Evolutionary conservation across 2,113 vertebrate genomes (phyloP).

Genomic region (Bettongia penicillata): DNA sequence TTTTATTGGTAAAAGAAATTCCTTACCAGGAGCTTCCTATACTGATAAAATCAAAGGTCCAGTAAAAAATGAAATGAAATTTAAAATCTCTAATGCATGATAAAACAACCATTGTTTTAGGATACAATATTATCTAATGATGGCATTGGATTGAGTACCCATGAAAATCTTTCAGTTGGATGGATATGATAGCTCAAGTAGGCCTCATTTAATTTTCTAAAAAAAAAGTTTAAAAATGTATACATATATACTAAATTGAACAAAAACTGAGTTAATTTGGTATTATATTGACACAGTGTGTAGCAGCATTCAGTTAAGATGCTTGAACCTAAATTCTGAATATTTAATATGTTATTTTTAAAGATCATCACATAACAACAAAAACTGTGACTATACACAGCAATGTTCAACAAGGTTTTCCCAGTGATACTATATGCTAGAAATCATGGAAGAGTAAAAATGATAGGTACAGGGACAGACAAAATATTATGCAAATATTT

Average conservation of each 20-base stretch:
- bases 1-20: background rate
- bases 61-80: background rate
- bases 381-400: background rate
- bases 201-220: background rate
- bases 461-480: background rate
- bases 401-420: background rate
- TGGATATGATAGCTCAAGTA: background rate
- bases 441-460: background rate
- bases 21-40: background rate
- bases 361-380: background rate
- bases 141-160: background rate
- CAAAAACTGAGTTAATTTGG: background rate
- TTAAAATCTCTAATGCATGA: background rate
- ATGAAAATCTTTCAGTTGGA: background rate
- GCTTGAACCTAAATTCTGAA: background rate
- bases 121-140: background rate
- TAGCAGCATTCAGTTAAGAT: background rate
- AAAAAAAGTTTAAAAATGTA: background rate
- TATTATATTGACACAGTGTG: background rate
- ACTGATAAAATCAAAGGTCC: background rate
- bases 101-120: background rate
- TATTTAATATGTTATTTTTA: slow-evolving; percentile 1
- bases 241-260: background rate
- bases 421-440: background rate
- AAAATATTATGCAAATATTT: background rate